Base-by-base conservation (phyloP, 2,888 invertebrate species). In the Eudemis profundana region DNA sequence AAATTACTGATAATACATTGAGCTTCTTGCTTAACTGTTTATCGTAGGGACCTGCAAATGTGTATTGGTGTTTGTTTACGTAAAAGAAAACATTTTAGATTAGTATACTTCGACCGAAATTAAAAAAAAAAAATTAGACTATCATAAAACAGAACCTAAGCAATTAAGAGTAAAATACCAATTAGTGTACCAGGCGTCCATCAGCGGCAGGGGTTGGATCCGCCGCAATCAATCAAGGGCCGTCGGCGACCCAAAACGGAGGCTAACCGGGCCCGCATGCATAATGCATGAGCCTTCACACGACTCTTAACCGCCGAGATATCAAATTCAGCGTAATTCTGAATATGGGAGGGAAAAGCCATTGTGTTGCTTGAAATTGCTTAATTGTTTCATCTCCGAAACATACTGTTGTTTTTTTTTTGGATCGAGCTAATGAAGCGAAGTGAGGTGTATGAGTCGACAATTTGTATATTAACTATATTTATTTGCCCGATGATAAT, bases 251-350 rank as follows among this genome's bases (percentile, higher is more conserved):
- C 64, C 50, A 63, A 51, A 51, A 42, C 56, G 51, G 64, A 50
- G 50, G 57, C 57, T 44, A 50, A 44, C 63, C 56, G 40, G n/a
- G 46, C 44, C 53, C 72, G 72, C 67, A 78, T 85, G 79, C 79
- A 86, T 85, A 84, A 86, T 85, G 79, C 76, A 85, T 78, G 81
- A 76, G 74, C 73, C 76, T 79, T 85, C 75, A 74, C 76, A 71
- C 76, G 69, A 69, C 68, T 69, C 68, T 72, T 50, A 59, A 59
- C 61, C 61, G 54, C 53, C 27, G 33, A 60, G 61, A 49, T 66
- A 66, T 66, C 61, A 66, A 66, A 66, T 65, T 53, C 46, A 60
- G 46, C 65, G 59, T 42, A 50, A 60, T 50, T 40, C 57, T 59
- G 46, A 60, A 49, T 59, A 64, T 50, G 56, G 50, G 19, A 44